Conservation (phyloP, 2,888 invertebrate genomes). For the Aleiodes alternator region DNA sequence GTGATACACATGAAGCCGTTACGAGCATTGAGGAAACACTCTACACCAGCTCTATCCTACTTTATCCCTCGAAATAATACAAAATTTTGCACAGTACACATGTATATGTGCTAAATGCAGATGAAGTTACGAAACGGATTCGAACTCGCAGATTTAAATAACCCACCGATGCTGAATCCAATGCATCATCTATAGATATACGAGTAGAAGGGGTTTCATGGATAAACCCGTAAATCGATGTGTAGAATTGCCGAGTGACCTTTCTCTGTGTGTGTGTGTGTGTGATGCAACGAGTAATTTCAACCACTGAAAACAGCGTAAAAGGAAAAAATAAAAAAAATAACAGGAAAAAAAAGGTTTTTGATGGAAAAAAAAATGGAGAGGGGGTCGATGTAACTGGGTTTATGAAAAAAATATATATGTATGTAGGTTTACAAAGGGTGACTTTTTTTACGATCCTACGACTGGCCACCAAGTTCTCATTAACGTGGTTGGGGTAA, state of each 20-base stretch:
- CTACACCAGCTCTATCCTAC: neutral
- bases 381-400: neutral
- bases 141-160: slow-evolving; percentile 25
- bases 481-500: slow-evolving; percentile 41
- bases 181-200: neutral
- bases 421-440: slow-evolving; percentile 14
- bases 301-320: slow-evolving; percentile 2
- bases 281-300: slow-evolving; percentile 33
- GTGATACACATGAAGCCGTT: neutral
- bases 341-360: slow-evolving; percentile 17
- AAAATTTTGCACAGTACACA: slow-evolving; percentile 14
- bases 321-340: neutral
- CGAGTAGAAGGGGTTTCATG: neutral
- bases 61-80: neutral
- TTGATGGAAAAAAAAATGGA: neutral
- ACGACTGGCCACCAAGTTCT: slow-evolving; percentile 21
- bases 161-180: slow-evolving; percentile 26
- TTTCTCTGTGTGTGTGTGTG: neutral
- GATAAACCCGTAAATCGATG: slow-evolving; percentile 19
- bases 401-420: slow-evolving; percentile 25
- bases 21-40: slow-evolving; percentile 10
- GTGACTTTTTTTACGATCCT: slow-evolving; percentile 45
- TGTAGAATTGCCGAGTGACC: slow-evolving; percentile 26
- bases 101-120: slow-evolving; percentile 16
- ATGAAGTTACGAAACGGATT: slow-evolving; percentile 23